Evolutionary conservation across 2,888 invertebrate species (phyloP).

Genomic region (Drosophila barbarae): DNA sequence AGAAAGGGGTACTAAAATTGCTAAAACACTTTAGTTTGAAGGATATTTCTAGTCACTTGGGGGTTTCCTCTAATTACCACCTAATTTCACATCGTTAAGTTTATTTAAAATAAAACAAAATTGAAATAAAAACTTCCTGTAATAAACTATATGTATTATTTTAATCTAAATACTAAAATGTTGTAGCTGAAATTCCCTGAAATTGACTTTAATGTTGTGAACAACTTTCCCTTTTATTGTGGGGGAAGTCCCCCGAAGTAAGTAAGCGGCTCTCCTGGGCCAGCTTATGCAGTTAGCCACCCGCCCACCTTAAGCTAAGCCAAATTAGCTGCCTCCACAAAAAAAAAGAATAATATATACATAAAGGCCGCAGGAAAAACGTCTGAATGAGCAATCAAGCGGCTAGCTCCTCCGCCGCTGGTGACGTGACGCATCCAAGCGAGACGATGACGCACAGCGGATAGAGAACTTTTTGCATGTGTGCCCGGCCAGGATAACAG

Average conservation of each 20-base stretch:
- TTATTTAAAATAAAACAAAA: not conserved
- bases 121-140: not conserved
- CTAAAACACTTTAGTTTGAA: not conserved
- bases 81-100: too few relatives aligned
- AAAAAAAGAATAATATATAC: constrained; percentile 1
- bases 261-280: not conserved
- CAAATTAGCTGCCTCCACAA: constrained; percentile 39
- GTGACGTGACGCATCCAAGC: constrained; percentile 33
- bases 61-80: not conserved
- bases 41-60: not conserved
- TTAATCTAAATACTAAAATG: not conserved
- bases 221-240: not conserved
- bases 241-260: not conserved
- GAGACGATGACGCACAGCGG: constrained; percentile 53
- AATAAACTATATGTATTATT: not conserved
- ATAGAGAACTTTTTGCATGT: constrained; percentile 35
- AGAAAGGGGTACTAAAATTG: not conserved
- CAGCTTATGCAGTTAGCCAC: constrained; percentile 11
- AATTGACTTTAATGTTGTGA: not conserved
- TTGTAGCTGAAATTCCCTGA: not conserved
- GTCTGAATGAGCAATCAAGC: constrained; percentile 40
- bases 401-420: constrained; percentile 10
- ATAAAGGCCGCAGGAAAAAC: constrained; percentile 20
- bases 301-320: constrained; percentile 10
- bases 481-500: constrained; percentile 4